Evolutionary conservation across 1,140 invertebrate species (phyloP).

Genomic region (Meloidogyne hapla): DNA sequence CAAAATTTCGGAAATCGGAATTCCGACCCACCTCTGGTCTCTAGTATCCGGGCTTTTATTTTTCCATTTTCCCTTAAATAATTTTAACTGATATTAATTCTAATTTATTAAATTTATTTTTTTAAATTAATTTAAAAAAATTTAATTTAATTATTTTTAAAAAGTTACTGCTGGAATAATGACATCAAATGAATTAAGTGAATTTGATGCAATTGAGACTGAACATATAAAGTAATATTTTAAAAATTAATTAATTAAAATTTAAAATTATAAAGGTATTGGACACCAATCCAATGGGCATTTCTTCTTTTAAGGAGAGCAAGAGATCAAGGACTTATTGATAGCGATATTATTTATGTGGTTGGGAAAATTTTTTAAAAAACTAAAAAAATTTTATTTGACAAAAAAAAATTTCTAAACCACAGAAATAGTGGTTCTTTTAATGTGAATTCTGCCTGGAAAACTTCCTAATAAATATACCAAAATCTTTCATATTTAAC

Average conservation of each 20-base stretch:
- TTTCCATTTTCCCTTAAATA: no score
- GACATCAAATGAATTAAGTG: slow-evolving; percentile 55
- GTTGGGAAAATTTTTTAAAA: slow-evolving; percentile 44
- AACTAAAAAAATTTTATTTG: slow-evolving; percentile 35
- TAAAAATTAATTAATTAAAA: not conserved
- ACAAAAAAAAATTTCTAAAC: no score
- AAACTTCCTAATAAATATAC: no score
- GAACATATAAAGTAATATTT: slow-evolving; percentile 44
- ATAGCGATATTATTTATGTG: slow-evolving; percentile 53
- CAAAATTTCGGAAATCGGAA: no score
- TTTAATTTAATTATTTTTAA: not conserved
- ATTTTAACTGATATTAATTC: no score
- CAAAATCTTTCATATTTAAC: no score
- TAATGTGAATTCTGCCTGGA: no score
- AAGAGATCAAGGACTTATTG: slow-evolving; percentile 49
- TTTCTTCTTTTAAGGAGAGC: slow-evolving; percentile 55
- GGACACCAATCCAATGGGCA: slow-evolving; percentile 60
- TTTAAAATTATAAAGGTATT: slow-evolving; percentile 52
- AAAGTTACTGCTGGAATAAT: slow-evolving; percentile 44
- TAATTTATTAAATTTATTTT: no score
- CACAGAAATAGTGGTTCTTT: no score
- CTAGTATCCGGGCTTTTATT: no score
- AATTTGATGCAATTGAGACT: slow-evolving; percentile 51
- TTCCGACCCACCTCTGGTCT: no score
- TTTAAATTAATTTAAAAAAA: not conserved